Base-by-base conservation (phyloP, 1,140 invertebrate species). In the Macrobrachium rosenbergii region DNA sequence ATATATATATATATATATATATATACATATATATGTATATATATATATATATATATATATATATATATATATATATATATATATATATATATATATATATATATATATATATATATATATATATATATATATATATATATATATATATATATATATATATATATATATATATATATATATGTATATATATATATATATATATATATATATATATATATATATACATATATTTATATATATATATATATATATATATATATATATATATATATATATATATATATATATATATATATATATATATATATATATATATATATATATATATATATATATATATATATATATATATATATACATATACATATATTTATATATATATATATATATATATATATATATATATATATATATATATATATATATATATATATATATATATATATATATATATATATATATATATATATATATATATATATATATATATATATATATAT, bases 51-150 rank as follows among this genome's bases (percentile, higher is more conserved):
- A 64, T 14, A 64, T 14, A 64, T 12, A 67, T 16, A 67, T 2
- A 11, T 16, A 67, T 17, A 67, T 16, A 67, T 0, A 67, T 11
- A 67, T 23, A 67, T 67, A 67, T 16, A 67, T 67, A 67, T 67
- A 67, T 67, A 67, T 67, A 67, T 11, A 67, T 67, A 67, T 11
- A 67, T 67, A 67, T 67, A 67, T 67, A 67, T 67, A 67, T 67
- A 67, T 67, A 67, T 67, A 67, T 67, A 67, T 67, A 67, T 67
- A 67, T 67, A 67, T 67, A 67, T 67, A 67, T 67, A 67, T 67
- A 67, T 52, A 52, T 52, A 52, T 52, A 52, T 52, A 52, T 52
- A 52, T 52, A 52, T 52, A 52, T 52, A 5, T 52, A 52, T 52
- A 52, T 52, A 5, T 52, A 52, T 52, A 52, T 52, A 5, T 52